Evolutionary conservation across 1,140 invertebrate genomes (phyloP).

Genomic region (Aphis craccivora): DNA sequence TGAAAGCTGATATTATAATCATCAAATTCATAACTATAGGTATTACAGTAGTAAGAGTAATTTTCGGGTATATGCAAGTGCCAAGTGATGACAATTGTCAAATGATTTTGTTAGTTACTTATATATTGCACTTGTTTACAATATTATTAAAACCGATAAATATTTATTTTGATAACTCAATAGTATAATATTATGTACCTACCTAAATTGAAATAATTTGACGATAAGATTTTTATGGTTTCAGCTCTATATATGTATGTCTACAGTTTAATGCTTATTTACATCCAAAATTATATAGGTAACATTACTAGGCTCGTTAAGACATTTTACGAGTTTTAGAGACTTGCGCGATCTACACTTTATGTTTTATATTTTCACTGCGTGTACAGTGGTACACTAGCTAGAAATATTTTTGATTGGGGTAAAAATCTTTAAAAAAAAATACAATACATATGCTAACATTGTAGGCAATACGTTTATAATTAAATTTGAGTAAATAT

Average conservation of each 20-base stretch:
- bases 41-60: neutral
- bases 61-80: neutral
- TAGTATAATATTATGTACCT: neutral
- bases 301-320: neutral
- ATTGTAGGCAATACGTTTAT: neutral
- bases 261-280: neutral
- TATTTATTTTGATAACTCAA: neutral
- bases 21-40: neutral
- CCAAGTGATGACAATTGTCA: neutral
- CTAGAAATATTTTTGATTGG: neutral
- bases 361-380: neutral
- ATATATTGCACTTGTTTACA: neutral
- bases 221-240: neutral
- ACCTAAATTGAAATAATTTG: neutral
- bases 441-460: neutral
- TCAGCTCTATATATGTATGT: neutral
- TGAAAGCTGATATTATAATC: neutral
- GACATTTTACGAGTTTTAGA: neutral
- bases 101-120: neutral
- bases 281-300: neutral
- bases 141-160: neutral
- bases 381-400: neutral
- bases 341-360: neutral
- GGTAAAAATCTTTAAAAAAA: neutral
- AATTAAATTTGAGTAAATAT: neutral